Base-by-base conservation (phyloP, 2,797 vertebrate species). In the Clarias platycephalus region DNA sequence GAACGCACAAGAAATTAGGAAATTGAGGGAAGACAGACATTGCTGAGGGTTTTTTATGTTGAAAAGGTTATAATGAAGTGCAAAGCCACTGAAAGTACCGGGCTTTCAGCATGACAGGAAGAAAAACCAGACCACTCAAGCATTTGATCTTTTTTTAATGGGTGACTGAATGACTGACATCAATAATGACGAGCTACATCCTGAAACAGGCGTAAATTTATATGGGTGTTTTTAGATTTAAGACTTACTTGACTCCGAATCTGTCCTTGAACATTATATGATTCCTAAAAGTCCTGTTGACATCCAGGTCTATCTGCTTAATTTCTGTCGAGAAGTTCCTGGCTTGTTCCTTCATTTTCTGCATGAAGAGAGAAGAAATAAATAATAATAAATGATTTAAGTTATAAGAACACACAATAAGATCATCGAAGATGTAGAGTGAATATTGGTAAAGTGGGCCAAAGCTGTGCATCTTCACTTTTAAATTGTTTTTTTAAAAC, bases 251-350 rank as follows among this genome's bases (percentile, higher is more conserved):
- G 90, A 97, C 96, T 88, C 96, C 97, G 0, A 96, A 98, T 89
- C 97, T 96, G 55, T 98, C 96, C 92, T 93, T 96, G 86, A 98
- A 98, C 97, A 98, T 98, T 90, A 97, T 95, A 91, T 98, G 96
- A 92, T 98, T 97, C 81, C 97, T 95, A 91, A 98, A 98, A 66
- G 97, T 98, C 86, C 97, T 94, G 93, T 98, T 97, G 78, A 97
- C 95, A 0, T 98, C 97, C 78, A 98, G 84, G 88, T 98, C 97
- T 7, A 98, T 98, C 92, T 98, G 97, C 89, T 97, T 97, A 91
- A 98, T 97, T 91, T 98, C 97, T 0, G 95, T 93, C 0, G 97
- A 97, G 89, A 93, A 95, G 84, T 82, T 92, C 62, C 94, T 95
- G 1, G 97, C 97, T 92, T 97, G 96, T 80, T 93, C 93, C 92